Base-by-base conservation (phyloP, 92 coral and sea anemone genomes). In the Parazoanthus darwini region DNA sequence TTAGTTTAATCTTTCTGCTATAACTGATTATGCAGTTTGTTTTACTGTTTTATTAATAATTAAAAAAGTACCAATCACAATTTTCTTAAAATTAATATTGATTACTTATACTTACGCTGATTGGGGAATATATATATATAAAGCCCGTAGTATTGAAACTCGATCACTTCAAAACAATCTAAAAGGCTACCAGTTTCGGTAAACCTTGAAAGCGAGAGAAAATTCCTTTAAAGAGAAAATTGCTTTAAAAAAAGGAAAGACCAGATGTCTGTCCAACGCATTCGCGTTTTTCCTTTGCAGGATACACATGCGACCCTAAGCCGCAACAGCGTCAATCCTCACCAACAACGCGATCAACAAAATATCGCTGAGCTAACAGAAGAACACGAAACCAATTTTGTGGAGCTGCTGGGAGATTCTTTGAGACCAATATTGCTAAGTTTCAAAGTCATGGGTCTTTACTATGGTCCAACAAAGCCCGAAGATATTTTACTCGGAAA, bases 361-460 rank as follows among this genome's bases (percentile, higher is more conserved):
- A 46, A 9, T 42, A 37, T 15, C 86, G 51, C 0, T 63, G 54
- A 63, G 16, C 56, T 26, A 20, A n/a, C 75, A 37, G 86, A 15
- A 82, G 63, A 70, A 68, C 38, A 43, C 3, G 35, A 68, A 82
- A 43, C 56, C 15, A 82, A 25, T 16, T 82, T 68, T n/a, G 50
- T 48, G 37, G 86, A 82, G n/a, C 22, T 82, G 15, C 20, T 82
- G 8, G 78, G 86, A 13, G 86, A 70, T n/a, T 67, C 63, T 68
- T 51, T 82, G 59, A 70, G 78, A 70, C 86, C 86, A 68, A 0
- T 68, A 4, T n/a, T 82, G 77, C 59, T 82, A 23, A 82, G 86
- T 82, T 50, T 82, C 20, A 82, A 82, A n/a, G 4, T 82, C 25
- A 13, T 48, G 37, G 86, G 86, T 11, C 66, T 82, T 9, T 82